A percentile compares a stretch with the other conserved stretches of the same genome.
Conservation (phyloP, 2,888 invertebrate species). For the Caenorhabditis zanzibari region DNA sequence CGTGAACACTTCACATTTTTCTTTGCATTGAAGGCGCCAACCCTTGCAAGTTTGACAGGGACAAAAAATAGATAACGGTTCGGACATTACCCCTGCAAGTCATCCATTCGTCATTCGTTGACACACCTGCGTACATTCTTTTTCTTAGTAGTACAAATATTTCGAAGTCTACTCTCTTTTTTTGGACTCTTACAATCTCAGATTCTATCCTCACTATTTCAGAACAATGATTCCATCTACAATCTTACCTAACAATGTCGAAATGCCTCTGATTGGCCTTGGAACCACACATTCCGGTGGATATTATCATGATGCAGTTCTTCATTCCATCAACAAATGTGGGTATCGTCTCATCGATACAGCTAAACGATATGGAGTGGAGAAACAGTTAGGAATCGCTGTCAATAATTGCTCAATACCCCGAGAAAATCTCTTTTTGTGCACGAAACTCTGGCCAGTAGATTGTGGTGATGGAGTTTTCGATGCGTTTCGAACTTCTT, state of each 20-base stretch:
- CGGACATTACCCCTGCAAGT: slow-evolving; percentile 55
- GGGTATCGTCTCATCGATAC: slow-evolving; percentile 84
- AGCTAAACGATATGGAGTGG: slow-evolving; percentile 84
- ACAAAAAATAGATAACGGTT: slow-evolving; percentile 52
- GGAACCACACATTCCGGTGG: slow-evolving; percentile 84
- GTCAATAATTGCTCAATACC: slow-evolving; percentile 67
- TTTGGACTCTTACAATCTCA: not conserved
- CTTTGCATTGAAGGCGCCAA: slow-evolving; percentile 38
- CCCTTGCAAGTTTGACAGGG: slow-evolving; percentile 39
- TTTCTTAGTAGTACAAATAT: slow-evolving; percentile 19
- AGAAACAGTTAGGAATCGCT: slow-evolving; percentile 83
- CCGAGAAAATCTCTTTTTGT: slow-evolving; percentile 83
- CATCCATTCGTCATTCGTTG: slow-evolving; percentile 26
- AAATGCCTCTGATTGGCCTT: slow-evolving; percentile 69
- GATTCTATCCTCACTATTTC: not conserved
- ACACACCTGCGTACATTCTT: slow-evolving; percentile 13
- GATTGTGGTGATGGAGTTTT: slow-evolving; percentile 83
- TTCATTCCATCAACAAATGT: slow-evolving; percentile 83
- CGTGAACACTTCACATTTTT: slow-evolving; percentile 58
- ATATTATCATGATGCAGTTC: slow-evolving; percentile 84
- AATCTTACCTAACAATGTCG: slow-evolving; percentile 64
- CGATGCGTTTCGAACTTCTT: slow-evolving; percentile 82
- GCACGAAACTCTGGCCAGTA: slow-evolving; percentile 84
- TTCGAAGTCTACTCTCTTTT: slow-evolving; percentile 1
- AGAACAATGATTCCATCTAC: slow-evolving; percentile 55